Percentiles rank a stretch among this genome's conserved stretches.
phyloP scores from a whole-genome alignment of 1,140 invertebrate genomes.

The Dermatophagoides farinae region DNA sequence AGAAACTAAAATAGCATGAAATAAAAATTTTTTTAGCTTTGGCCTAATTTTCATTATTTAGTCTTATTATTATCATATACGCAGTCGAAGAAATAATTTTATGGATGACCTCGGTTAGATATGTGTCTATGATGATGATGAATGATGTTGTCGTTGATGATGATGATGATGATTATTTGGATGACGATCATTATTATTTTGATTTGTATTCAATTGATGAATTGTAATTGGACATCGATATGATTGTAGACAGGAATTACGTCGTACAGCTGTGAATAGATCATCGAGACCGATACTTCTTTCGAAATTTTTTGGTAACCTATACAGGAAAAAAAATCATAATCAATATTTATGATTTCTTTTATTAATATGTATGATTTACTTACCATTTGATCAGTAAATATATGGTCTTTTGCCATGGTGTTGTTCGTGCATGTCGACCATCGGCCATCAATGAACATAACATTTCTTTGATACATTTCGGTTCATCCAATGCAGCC shows the following conservation, averaged over 20 bases:
- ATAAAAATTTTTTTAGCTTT: background rate
- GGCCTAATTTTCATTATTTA: background rate
- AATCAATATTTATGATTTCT: background rate
- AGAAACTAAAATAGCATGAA: too few relatives aligned
- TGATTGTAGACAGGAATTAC: background rate
- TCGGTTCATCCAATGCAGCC: background rate
- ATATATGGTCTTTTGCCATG: background rate
- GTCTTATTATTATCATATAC: background rate
- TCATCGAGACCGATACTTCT: background rate
- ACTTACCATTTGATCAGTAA: conserved; percentile 1
- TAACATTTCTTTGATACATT: conserved; percentile 1
- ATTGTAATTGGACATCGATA: conserved; percentile 4
- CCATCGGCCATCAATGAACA: conserved; percentile 2
- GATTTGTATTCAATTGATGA: background rate
- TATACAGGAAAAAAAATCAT: background rate
- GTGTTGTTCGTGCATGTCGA: background rate
- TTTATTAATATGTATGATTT: background rate
- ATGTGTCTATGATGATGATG: background rate
- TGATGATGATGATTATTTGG: background rate
- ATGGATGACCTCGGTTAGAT: background rate
- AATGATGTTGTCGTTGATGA: background rate
- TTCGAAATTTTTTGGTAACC: conserved; percentile 1
- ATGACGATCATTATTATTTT: background rate
- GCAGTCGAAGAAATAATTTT: too few relatives aligned
- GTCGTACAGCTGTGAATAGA: background rate